Evolutionary conservation across 2,113 vertebrate species (phyloP).

Genomic region (Dromaius novaehollandiae): DNA sequence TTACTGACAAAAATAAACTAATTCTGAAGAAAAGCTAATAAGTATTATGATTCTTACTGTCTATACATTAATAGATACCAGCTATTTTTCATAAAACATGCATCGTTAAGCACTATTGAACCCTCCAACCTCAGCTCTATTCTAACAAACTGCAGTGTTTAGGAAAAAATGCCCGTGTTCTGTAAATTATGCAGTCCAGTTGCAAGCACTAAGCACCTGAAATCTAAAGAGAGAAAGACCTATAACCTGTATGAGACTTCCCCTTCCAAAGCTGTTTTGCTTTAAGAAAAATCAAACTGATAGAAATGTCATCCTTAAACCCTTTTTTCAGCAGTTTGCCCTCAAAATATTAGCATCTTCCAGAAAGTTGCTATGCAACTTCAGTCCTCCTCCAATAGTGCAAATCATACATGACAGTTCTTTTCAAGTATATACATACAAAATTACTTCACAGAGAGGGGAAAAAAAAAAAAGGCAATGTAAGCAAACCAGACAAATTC

Average conservation of each 20-base stretch:
- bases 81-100: constrained; percentile 93
- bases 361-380: constrained; percentile 73
- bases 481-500: constrained; percentile 62
- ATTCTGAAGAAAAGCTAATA: constrained; percentile 87
- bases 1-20: constrained; percentile 91
- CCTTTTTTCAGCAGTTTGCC: constrained; percentile 80
- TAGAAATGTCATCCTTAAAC: constrained; percentile 73
- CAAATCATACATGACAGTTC: constrained; percentile 87
- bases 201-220: constrained; percentile 80
- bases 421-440: constrained; percentile 88
- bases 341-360: constrained; percentile 73
- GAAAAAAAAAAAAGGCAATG: neutral
- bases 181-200: constrained; percentile 77
- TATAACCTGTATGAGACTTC: constrained; percentile 78
- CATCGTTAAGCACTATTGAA: constrained; percentile 86
- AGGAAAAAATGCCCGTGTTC: constrained; percentile 81
- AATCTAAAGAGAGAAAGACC: constrained; percentile 77
- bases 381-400: constrained; percentile 82
- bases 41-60: constrained; percentile 88
- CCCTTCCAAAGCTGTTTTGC: constrained; percentile 73
- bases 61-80: constrained; percentile 98
- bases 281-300: constrained; percentile 60
- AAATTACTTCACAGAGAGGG: constrained; percentile 67
- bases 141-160: constrained; percentile 86
- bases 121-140: constrained; percentile 81